Evolutionary conservation across 1,140 invertebrate species (phyloP), one percentile per base, ranked within the genome.

Genomic region (Brachionus angularis): DNA sequence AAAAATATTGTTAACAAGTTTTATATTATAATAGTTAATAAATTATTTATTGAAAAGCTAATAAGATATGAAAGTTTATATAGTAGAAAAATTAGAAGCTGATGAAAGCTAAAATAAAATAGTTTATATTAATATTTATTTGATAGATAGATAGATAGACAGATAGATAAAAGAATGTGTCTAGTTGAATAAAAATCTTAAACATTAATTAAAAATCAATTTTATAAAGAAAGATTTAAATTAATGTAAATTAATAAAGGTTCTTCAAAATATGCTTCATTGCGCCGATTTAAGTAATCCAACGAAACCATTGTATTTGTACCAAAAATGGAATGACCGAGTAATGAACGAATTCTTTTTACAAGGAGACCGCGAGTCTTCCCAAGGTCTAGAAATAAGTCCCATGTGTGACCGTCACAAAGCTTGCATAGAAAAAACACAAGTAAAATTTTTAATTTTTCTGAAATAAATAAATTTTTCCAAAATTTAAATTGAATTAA

Each of bases 271-370:
- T 84, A 88, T 98, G 85, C 93, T 99, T 74, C 96, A 98, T 83
- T 97, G 96, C 83, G 94, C 95, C 34, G 96, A 99, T 83, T 84
- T 99, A 49, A 96, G 93, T 76, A 98, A 98, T 83, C 96, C 96
- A 53, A 98, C 95, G n/a, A 98, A 98, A 83, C 93, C 94, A 5
- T 84, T 98, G 74, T 85, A 89, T 18, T 81, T 98, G 12, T 98
- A 98, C 80, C 87, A 88, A 76, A 85, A 87, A 73, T 98, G 96
- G 94, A 93, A 96, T 16, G 86, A 87, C 14, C 83, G 91, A 23
- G 86, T 98, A 4, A 95, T 96, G 91, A 91, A 95, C 78, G 94
- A 98, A 80, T 97, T 97, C 85, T 97, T 96, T 87, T 86, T 89
- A 71, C 94, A 97, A 83, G 94, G 70, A 31, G 70, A 71, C 58